phyloP scores from a whole-genome alignment of 2,113 vertebrate genomes.

The Megatriorchis doriae region DNA sequence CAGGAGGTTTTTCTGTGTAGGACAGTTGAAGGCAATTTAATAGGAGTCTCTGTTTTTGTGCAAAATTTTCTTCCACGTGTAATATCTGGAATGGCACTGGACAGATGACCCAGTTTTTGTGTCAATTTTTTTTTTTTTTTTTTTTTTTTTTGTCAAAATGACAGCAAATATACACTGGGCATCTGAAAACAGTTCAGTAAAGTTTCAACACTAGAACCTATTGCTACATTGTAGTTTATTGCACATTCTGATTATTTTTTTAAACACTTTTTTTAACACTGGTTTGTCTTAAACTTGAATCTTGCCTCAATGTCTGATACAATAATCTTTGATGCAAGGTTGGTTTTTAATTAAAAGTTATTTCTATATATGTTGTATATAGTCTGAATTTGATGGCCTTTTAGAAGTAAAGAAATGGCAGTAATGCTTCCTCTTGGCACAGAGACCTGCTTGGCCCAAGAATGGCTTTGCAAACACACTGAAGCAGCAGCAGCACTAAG shows the following conservation, averaged over 20 bases:
- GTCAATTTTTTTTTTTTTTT: neutral
- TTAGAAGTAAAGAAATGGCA: neutral
- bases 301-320: slow-evolving; percentile 71
- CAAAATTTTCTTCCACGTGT: slow-evolving; percentile 36
- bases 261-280: slow-evolving; percentile 69
- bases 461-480: neutral
- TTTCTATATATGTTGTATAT: slow-evolving; percentile 67
- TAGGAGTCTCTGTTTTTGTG: slow-evolving; percentile 36
- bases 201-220: slow-evolving; percentile 70
- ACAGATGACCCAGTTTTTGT: slow-evolving; percentile 34
- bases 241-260: slow-evolving; percentile 71
- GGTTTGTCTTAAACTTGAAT: slow-evolving; percentile 75
- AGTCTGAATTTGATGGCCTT: slow-evolving; percentile 56
- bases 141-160: neutral
- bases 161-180: slow-evolving; percentile 53
- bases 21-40: slow-evolving; percentile 55
- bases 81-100: slow-evolving; percentile 54
- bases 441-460: neutral
- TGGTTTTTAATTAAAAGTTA: slow-evolving; percentile 76
- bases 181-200: slow-evolving; percentile 55
- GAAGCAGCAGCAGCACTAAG: neutral
- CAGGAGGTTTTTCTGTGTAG: slow-evolving; percentile 59
- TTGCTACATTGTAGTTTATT: slow-evolving; percentile 74
- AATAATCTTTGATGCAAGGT: slow-evolving; percentile 75
- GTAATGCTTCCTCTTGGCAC: neutral